Conservation (phyloP, 37 sponge, comb jelly and placozoan genomes). For the Aplysina aerophoba region DNA sequence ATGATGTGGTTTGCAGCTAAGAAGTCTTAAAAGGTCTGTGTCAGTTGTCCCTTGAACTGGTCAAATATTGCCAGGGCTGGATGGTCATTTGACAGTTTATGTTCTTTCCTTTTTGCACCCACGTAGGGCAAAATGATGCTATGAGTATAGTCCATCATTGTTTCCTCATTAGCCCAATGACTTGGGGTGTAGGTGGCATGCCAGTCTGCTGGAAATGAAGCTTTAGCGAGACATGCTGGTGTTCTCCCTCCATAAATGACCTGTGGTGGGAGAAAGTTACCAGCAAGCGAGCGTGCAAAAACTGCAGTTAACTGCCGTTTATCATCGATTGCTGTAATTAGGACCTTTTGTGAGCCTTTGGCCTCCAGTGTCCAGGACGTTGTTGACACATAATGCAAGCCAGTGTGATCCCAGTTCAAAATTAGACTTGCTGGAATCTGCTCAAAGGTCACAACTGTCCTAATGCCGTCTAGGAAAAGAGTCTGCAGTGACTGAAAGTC, state of each 20-base stretch:
- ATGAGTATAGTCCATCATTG: slow-evolving; percentile 18
- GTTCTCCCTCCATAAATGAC: slow-evolving; percentile 21
- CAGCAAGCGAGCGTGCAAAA: slow-evolving; percentile 9
- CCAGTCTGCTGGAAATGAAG: slow-evolving; percentile 9
- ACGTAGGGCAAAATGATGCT: slow-evolving; percentile 16
- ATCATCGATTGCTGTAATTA: neutral
- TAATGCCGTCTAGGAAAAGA: neutral
- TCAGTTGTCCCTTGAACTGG: slow-evolving; percentile 4
- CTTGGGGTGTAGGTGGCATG: slow-evolving; percentile 27
- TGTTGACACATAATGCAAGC: neutral
- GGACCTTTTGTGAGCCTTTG: slow-evolving; percentile 9
- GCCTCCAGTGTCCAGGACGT: slow-evolving; percentile 23
- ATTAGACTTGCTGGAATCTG: slow-evolving; percentile 2
- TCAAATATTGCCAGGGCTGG: slow-evolving; percentile 17
- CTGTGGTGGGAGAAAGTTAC: slow-evolving; percentile 23
- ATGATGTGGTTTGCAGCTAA: too few species aligned
- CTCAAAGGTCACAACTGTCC: neutral
- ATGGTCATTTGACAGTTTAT: neutral
- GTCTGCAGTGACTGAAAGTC: neutral
- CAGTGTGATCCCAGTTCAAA: slow-evolving; percentile 14
- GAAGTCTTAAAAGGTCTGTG: neutral
- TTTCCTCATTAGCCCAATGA: slow-evolving; percentile 33
- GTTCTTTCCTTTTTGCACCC: neutral
- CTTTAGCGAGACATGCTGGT: slow-evolving; percentile 9
- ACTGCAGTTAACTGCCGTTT: slow-evolving; percentile 20